These are phyloP conservation scores for Agriotes lineatus DNA, from an alignment of 2,888 invertebrate genomes.

Conservation along the genomic window DNA sequence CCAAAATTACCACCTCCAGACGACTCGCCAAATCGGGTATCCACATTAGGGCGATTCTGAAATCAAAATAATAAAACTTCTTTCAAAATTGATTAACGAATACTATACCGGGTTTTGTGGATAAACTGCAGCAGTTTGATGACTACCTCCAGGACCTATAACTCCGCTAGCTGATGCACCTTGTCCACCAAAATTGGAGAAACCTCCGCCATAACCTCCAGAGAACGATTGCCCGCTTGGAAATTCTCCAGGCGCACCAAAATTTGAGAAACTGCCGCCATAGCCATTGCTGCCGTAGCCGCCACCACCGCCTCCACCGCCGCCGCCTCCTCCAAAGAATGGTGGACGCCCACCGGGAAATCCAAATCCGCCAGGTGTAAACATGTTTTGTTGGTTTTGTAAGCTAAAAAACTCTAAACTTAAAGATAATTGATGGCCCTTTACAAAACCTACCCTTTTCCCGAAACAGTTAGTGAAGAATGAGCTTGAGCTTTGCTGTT, in stretches of 20 bases:
- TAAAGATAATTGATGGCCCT: neutral
- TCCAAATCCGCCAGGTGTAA: slow-evolving; percentile 23
- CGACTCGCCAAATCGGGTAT: slow-evolving; percentile 61
- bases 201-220: neutral
- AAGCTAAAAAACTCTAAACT: neutral
- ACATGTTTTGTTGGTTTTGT: slow-evolving; percentile 10
- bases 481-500: slow-evolving; percentile 14
- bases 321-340: slow-evolving; percentile 22
- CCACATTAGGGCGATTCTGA: slow-evolving; percentile 69
- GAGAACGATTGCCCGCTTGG: slow-evolving; percentile 66
- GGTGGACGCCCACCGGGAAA: neutral
- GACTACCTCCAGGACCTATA: slow-evolving; percentile 69
- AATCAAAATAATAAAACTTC: slow-evolving; percentile 35
- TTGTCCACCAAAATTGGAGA: slow-evolving; percentile 9
- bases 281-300: neutral
- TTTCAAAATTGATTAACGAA: neutral
- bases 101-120: slow-evolving; percentile 73
- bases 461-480: slow-evolving; percentile 9
- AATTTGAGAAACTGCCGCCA: neutral
- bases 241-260: slow-evolving; percentile 60
- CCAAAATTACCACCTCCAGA: slow-evolving; percentile 62
- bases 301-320: slow-evolving; percentile 2
- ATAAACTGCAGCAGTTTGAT: slow-evolving; percentile 72
- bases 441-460: slow-evolving; percentile 15
- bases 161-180: slow-evolving; percentile 70